These are phyloP conservation scores for Protomyctophum bolini DNA, from an alignment of 2,113 vertebrate genomes.

Conservation along the genomic window DNA sequence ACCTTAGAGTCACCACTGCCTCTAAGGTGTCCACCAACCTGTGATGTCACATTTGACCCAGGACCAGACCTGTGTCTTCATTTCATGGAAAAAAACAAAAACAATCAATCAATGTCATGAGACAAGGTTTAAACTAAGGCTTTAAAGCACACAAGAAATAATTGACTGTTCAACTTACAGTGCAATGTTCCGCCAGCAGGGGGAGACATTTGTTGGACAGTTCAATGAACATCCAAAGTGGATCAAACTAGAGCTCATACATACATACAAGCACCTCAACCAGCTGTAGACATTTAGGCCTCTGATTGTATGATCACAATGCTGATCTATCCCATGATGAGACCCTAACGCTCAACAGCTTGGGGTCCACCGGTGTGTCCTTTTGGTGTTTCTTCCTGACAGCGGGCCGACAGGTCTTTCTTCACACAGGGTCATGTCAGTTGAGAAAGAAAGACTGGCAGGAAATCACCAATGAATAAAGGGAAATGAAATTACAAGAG, in stretches of 20 bases:
- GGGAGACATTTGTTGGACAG: constrained; percentile 61
- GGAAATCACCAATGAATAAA: constrained; percentile 39
- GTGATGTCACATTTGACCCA: no score
- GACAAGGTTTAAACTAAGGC: no score
- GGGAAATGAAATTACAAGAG: constrained; percentile 40
- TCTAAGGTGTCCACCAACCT: no score
- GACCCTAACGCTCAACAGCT: not conserved
- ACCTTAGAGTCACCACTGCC: no score
- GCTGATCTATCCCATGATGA: not conserved
- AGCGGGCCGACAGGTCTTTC: not conserved
- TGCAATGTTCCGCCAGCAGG: constrained; percentile 50
- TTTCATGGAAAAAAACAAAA: no score
- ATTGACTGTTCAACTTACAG: constrained; percentile 13
- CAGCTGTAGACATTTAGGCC: not conserved
- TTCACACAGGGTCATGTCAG: not conserved
- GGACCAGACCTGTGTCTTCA: no score
- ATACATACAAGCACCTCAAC: no score
- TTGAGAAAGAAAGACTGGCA: constrained; percentile 20
- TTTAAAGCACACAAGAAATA: not conserved
- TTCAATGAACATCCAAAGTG: no score
- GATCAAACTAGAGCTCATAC: no score
- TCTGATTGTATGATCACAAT: not conserved
- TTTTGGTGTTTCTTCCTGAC: not conserved
- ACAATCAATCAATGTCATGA: not conserved
- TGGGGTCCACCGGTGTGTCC: not conserved